Percentiles rank a stretch among this genome's conserved stretches.
Evolutionary conservation across 2,888 invertebrate species (phyloP).

Genomic region (Epistrophella euchroma): DNA sequence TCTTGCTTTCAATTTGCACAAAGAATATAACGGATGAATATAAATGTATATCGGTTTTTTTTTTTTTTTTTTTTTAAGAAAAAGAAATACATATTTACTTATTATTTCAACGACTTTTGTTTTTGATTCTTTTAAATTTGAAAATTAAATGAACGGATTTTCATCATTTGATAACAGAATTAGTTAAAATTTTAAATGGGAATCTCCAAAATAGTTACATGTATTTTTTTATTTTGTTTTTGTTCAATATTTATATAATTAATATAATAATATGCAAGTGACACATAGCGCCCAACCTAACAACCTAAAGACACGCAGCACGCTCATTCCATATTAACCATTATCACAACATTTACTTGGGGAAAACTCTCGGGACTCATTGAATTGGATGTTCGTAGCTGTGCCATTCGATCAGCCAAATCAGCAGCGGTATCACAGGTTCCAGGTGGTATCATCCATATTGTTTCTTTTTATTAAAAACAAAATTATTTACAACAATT

Average conservation of each 20-base stretch:
- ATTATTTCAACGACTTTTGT: slow-evolving; percentile 6
- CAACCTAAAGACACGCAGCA: slow-evolving; percentile 68
- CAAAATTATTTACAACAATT: neutral
- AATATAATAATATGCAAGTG: slow-evolving; percentile 73
- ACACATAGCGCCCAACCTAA: slow-evolving; percentile 74
- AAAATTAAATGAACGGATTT: slow-evolving; percentile 43
- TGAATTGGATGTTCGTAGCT: slow-evolving; percentile 81
- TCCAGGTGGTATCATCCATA: slow-evolving; percentile 83
- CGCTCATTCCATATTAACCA: slow-evolving; percentile 82
- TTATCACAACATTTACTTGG: slow-evolving; percentile 84
- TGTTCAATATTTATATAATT: slow-evolving; percentile 28
- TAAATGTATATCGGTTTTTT: slow-evolving; percentile 5
- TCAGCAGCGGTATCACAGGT: slow-evolving; percentile 81
- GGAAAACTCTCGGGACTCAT: slow-evolving; percentile 82
- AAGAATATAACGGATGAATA: slow-evolving; percentile 33
- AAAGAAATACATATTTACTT: slow-evolving; percentile 13
- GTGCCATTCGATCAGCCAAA: slow-evolving; percentile 83
- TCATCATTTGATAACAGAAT: slow-evolving; percentile 62
- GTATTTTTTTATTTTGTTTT: slow-evolving; percentile 29
- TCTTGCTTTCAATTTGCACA: neutral
- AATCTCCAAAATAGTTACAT: slow-evolving; percentile 68
- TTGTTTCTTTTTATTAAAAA: slow-evolving; percentile 83
- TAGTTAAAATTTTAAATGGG: slow-evolving; percentile 66
- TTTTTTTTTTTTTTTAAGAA: neutral
- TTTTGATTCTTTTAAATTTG: slow-evolving; percentile 39